Evolutionary conservation across 1,140 invertebrate genomes (phyloP).

Genomic region (Conus ventricosus): DNA sequence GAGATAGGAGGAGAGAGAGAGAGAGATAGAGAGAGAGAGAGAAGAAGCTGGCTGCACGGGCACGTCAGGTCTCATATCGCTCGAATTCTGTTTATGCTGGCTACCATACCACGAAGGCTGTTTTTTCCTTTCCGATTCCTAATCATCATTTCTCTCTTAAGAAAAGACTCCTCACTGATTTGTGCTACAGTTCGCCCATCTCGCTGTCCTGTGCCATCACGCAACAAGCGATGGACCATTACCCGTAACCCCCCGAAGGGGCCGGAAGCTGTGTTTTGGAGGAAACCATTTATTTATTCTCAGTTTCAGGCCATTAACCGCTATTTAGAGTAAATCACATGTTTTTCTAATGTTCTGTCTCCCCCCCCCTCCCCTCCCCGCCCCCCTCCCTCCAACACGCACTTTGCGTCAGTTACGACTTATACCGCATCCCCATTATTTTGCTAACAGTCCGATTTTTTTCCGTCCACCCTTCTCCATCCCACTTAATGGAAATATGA

Average conservation of each 20-base stretch:
- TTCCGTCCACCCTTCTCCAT: too few species aligned
- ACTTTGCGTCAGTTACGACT: neutral
- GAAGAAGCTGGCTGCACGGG: too few species aligned
- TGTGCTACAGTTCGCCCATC: neutral
- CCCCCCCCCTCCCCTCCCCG: neutral
- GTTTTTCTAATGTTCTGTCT: neutral
- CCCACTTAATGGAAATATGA: too few species aligned
- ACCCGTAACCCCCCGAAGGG: neutral
- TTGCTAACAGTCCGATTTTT: neutral
- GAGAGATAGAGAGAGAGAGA: too few species aligned
- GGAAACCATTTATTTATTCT: neutral
- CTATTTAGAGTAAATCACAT: too few species aligned
- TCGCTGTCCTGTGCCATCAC: neutral
- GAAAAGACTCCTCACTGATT: too few species aligned
- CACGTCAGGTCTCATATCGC: neutral
- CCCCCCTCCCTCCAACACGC: neutral
- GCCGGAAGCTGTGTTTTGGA: neutral
- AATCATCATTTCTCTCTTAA: too few species aligned
- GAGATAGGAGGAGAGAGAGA: too few species aligned
- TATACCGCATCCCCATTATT: neutral
- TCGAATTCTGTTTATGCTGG: neutral
- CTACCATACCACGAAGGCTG: neutral
- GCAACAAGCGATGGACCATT: too few species aligned
- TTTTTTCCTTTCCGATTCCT: neutral
- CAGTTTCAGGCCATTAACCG: too few species aligned